phyloP scores from a whole-genome alignment of 1,140 invertebrate genomes.

The Drosophila guanche region DNA sequence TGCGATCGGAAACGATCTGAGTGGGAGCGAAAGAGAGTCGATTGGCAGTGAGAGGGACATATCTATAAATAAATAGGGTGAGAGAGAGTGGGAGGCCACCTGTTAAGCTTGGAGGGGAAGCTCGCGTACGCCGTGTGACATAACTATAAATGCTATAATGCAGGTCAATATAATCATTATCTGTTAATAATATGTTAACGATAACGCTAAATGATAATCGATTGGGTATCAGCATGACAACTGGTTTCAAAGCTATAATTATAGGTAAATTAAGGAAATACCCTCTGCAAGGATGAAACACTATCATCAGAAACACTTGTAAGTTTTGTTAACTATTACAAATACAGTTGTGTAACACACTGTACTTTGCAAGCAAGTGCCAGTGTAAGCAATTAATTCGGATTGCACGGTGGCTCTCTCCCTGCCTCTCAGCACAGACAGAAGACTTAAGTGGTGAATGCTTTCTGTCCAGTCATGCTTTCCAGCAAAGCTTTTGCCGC shows the following conservation, averaged over 20 bases:
- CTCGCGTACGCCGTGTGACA: constrained; percentile 24
- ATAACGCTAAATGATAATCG: neutral
- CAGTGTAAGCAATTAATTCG: constrained; percentile 5
- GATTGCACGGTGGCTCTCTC: too few species aligned
- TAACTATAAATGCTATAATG: constrained; percentile 1
- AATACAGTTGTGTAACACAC: neutral
- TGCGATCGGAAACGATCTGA: constrained; percentile 4
- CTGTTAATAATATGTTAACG: neutral
- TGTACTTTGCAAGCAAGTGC: neutral
- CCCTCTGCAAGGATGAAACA: too few species aligned
- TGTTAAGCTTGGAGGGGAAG: constrained; percentile 30
- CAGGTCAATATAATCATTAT: constrained; percentile 5
- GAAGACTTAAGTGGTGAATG: constrained; percentile 6
- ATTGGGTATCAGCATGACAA: neutral
- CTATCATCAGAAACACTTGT: too few species aligned
- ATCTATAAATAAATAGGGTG: constrained; percentile 34
- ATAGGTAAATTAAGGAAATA: too few species aligned
- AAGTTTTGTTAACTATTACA: too few species aligned
- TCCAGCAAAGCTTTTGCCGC: constrained; percentile 22
- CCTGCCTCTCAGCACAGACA: constrained; percentile 1
- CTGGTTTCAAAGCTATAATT: neutral
- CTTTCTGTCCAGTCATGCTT: constrained; percentile 17
- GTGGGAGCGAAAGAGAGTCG: neutral
- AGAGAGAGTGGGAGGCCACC: constrained; percentile 23
- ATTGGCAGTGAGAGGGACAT: neutral